Conservation (phyloP, 2,888 invertebrate species). For the Smittia aterrima region DNA sequence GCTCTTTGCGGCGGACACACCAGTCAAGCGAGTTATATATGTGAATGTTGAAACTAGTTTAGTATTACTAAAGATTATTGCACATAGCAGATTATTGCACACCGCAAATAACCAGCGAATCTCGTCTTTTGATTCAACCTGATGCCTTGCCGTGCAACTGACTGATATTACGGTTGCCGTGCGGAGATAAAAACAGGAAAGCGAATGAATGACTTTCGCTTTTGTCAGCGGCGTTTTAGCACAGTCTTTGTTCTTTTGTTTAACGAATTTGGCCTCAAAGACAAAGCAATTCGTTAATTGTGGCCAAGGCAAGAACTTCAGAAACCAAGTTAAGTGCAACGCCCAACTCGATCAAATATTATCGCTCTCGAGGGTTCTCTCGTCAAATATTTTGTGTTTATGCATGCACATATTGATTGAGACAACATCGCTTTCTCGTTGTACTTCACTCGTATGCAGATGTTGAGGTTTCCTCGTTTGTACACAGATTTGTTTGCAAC, state of each 20-base stretch:
- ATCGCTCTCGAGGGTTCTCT: too few relatives aligned
- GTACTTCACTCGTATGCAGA: too few relatives aligned
- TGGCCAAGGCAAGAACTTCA: constrained; percentile 5
- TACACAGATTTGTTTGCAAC: too few relatives aligned
- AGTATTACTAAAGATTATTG: constrained; percentile 33
- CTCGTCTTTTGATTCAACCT: neutral
- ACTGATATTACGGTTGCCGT: neutral
- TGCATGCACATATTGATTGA: too few relatives aligned
- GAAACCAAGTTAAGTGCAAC: neutral
- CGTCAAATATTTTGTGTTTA: too few relatives aligned
- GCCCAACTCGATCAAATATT: too few relatives aligned
- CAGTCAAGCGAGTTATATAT: constrained; percentile 25
- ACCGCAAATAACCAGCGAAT: neutral
- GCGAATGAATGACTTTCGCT: constrained; percentile 12
- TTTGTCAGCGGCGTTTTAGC: neutral
- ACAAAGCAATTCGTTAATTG: constrained; percentile 7
- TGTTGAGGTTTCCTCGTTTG: too few relatives aligned
- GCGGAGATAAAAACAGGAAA: neutral
- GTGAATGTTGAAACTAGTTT: constrained; percentile 30
- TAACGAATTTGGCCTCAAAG: neutral
- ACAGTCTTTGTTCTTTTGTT: neutral
- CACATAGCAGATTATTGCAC: constrained; percentile 7
- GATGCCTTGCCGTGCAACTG: neutral
- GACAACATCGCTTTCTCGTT: too few relatives aligned
- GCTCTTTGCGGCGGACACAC: neutral